Evolutionary conservation across 2,113 vertebrate genomes (phyloP), one percentile per base, ranked within the genome.

Genomic region (Turnix velox): DNA sequence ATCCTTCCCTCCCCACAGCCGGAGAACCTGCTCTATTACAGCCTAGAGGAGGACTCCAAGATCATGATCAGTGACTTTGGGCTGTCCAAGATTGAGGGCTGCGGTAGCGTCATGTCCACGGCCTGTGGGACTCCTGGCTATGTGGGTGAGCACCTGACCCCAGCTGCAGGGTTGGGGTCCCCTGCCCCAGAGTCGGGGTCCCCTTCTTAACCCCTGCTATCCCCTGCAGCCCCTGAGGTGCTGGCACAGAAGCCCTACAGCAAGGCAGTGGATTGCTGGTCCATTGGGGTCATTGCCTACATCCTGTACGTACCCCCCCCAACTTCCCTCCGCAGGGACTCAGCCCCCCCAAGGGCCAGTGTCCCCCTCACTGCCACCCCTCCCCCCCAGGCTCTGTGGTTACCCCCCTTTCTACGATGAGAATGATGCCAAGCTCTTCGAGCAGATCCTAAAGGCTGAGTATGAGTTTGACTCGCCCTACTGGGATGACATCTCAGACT

Each of bases 61-160:
- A 99, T 99, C 97, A 99, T 99, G 99, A 99, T 99, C 97, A 99
- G 99, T 0, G 99, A 99, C 96, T 99, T 99, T 2, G 99, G 99
- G 35, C 97, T 99, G 77, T 99, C 99, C 0, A 99, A 99, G 97
- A 99, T 99, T 1, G 99, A 99, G 94, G 98, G 98, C 62, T 98
- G 98, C 0, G 98, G 98, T 83, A 99, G 98, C 2, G 98, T 99
- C 94, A 99, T 99, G 98, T 98, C 99, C n/a, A 99, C 98, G 0
- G 99, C 99, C 10, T 99, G 99, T 0, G 99, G 99, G 37, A 99
- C 99, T 14, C 99, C 99, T 1, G 99, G 99, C 97, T 99, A 99
- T 8, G 99, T 99, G 54, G 99, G 99, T 99, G 97, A 96, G 98
- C 0, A 0, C 31, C n/a, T 46, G 4, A 35, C 24, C 27, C 40